Evolutionary conservation across 2,888 invertebrate genomes (phyloP).

Genomic region (Leptinotarsa peninsularis): DNA sequence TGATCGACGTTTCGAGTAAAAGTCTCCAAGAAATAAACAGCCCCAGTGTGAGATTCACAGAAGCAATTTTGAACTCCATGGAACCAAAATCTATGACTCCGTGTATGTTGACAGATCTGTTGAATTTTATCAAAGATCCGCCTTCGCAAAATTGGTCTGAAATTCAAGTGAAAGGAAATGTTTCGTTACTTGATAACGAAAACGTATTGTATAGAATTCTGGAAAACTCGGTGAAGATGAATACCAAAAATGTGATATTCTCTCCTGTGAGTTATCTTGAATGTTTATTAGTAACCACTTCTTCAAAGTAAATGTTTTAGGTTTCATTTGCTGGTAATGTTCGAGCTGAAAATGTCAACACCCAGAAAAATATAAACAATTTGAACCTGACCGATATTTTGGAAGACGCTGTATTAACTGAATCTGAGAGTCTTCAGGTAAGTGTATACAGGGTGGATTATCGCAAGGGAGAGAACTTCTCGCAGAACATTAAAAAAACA

Average conservation of each 20-base stretch:
- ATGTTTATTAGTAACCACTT: neutral
- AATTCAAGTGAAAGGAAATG: constrained; percentile 51
- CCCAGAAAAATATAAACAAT: constrained; percentile 54
- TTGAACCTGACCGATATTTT: constrained; percentile 57
- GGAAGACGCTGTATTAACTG: constrained; percentile 58
- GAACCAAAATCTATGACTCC: constrained; percentile 42
- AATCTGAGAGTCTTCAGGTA: constrained; percentile 56
- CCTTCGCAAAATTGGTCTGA: constrained; percentile 49
- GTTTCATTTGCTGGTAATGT: constrained; percentile 54
- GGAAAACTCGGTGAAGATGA: constrained; percentile 52
- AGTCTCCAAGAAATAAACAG: constrained; percentile 47
- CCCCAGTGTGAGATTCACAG: constrained; percentile 43
- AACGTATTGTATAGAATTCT: constrained; percentile 52
- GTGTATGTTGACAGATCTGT: constrained; percentile 48
- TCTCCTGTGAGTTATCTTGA: constrained; percentile 50
- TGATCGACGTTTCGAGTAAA: constrained; percentile 50
- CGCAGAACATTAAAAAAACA: too few species aligned
- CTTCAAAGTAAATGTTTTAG: constrained; percentile 45
- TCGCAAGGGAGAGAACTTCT: too few species aligned
- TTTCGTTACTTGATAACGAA: constrained; percentile 52
- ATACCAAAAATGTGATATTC: constrained; percentile 50
- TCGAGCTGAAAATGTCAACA: constrained; percentile 50
- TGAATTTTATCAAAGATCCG: constrained; percentile 48
- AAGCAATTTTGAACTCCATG: constrained; percentile 40
- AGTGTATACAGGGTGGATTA: constrained; percentile 4